Evolutionary conservation across 2,888 invertebrate species (phyloP), one percentile per base, ranked within the genome.

Genomic region (Blastobasis adustella): DNA sequence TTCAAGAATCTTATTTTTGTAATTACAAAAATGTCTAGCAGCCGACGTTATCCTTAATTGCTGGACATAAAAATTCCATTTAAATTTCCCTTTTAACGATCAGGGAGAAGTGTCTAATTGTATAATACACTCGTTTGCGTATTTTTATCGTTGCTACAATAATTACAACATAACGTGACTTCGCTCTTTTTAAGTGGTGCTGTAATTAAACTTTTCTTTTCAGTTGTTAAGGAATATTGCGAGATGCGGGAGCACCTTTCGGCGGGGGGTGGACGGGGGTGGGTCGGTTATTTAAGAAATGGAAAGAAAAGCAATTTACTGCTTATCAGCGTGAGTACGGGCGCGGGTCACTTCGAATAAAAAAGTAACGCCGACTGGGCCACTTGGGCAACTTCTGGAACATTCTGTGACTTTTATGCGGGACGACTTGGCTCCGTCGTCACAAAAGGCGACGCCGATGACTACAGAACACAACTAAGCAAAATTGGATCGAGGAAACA

Each of bases 21-120:
- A 88, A 88, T 88, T 88, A 88, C 87, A 87, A 88, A 87, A 88
- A 87, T 86, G 87, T 88, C 87, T 85, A 85, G 82, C 82, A 83
- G 84, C 80, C 84, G 79, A 84, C 87, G 82, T 87, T 88, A 86
- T 87, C 87, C 88, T 88, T 88, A 88, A 88, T 87, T 88, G 86
- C 85, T 85, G 85, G 81, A 88, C 88, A 88, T 89, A 89, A 89
- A 89, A 89, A 89, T 89, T 89, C 89, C 89, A 89, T 89, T 89
- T 85, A 88, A 89, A 88, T 89, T 89, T 89, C 85, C 89, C 80
- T 88, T 89, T 88, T 88, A 87, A 87, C 86, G 84, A 87, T 87
- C 83, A 69, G 72, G 82, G 85, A 82, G 82, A 84, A 82, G 85
- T 86, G 85, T 84, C 87, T 88, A 87, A 88, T 88, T 88, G 87